Evolutionary conservation across 2,888 invertebrate genomes (phyloP).

Genomic region (Pachymerium ferrugineum): DNA sequence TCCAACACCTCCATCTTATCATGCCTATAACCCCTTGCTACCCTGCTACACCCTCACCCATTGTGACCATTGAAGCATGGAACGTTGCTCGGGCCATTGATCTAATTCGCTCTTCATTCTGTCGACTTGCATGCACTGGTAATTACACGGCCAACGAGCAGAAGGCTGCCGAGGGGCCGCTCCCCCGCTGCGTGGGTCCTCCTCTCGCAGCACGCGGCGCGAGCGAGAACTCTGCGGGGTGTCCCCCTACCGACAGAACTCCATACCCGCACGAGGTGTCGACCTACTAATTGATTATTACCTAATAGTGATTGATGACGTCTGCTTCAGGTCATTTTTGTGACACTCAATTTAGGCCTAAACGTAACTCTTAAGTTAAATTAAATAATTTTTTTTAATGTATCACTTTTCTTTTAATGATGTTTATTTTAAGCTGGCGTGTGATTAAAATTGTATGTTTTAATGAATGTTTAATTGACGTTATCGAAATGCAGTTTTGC

Average conservation of each 20-base stretch:
- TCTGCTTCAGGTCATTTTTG: neutral
- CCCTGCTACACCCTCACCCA: too few relatives aligned
- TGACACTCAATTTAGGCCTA: too few relatives aligned
- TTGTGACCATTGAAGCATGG: neutral
- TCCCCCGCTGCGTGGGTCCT: conserved; percentile 13
- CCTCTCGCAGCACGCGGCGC: conserved; percentile 8
- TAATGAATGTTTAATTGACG: too few relatives aligned
- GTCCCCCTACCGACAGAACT: neutral
- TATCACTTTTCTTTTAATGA: neutral
- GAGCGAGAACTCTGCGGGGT: neutral
- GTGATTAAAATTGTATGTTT: too few relatives aligned
- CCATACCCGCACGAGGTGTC: neutral
- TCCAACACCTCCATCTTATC: too few relatives aligned
- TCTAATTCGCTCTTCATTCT: conserved; percentile 9
- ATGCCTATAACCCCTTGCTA: too few relatives aligned
- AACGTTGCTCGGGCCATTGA: neutral
- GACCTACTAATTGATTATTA: conserved; percentile 3
- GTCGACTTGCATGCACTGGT: neutral
- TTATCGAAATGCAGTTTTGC: too few relatives aligned
- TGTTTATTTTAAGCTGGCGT: too few relatives aligned
- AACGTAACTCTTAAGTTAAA: neutral
- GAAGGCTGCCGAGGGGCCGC: neutral
- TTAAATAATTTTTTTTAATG: neutral
- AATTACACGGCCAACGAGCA: conserved; percentile 3
- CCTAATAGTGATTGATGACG: conserved; percentile 8